Conservation (phyloP, 2,797 vertebrate species). For the Pseudotriccus pelzelni region DNA sequence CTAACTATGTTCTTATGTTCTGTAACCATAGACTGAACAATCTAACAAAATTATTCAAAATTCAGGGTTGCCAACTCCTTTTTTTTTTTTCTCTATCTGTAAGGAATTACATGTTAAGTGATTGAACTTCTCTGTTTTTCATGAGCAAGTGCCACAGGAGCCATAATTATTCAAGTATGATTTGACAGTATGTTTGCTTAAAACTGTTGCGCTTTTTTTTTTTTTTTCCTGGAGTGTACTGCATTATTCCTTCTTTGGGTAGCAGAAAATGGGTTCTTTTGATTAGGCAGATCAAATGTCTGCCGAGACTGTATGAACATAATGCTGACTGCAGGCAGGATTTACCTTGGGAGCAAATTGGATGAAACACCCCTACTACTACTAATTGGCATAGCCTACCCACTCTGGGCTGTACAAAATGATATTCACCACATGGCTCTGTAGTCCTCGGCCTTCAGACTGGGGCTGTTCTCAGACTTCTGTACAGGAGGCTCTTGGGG, state of each 20-base stretch:
- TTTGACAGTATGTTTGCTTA: neutral
- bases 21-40: neutral
- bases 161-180: neutral
- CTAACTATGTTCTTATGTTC: neutral
- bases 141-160: neutral
- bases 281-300: conserved; percentile 37
- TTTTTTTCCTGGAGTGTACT: neutral
- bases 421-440: neutral
- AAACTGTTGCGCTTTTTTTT: neutral
- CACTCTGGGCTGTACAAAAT: neutral
- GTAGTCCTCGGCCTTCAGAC: neutral
- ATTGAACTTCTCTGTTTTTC: neutral
- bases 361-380: neutral
- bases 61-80: neutral
- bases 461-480: neutral
- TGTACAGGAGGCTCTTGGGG: neutral
- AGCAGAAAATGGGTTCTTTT: conserved; percentile 31
- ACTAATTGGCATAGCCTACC: conserved; percentile 7
- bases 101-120: neutral
- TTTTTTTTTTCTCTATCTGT: neutral
- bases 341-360: conserved; percentile 19
- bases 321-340: conserved; percentile 28
- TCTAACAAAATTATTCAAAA: neutral
- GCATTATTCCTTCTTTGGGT: conserved; percentile 14
- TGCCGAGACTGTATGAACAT: conserved; percentile 20